A percentile compares a stretch with the other conserved stretches of the same genome.
phyloP scores from a whole-genome alignment of 2,888 invertebrate genomes.

The Melanophora roralis region DNA sequence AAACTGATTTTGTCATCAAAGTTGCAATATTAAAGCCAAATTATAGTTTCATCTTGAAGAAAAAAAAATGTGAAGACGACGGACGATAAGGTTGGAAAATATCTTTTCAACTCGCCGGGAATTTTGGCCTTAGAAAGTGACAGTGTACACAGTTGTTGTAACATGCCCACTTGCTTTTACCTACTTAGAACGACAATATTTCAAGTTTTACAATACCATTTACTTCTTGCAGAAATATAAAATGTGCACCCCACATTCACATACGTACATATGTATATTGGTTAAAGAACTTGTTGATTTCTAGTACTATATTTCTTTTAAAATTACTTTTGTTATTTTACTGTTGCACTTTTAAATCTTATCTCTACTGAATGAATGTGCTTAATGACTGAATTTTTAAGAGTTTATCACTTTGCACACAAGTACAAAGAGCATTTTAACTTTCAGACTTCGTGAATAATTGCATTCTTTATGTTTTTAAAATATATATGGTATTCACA shows the following conservation, averaged over 20 bases:
- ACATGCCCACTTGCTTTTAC: too few species aligned
- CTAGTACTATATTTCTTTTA: constrained; percentile 10
- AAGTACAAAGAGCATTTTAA: not conserved
- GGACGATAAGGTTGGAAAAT: too few species aligned
- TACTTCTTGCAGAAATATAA: not conserved
- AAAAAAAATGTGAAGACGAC: too few species aligned
- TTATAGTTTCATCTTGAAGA: too few species aligned
- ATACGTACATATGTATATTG: not conserved
- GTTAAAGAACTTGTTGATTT: constrained; percentile 40
- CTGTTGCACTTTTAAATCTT: constrained; percentile 24
- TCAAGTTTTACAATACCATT: not conserved
- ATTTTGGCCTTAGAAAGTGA: too few species aligned
- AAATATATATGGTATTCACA: not conserved
- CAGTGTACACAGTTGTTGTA: too few species aligned
- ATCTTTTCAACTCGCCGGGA: too few species aligned
- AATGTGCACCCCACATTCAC: not conserved
- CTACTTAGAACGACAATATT: too few species aligned
- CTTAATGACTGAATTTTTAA: constrained; percentile 20
- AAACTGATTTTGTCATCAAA: too few species aligned
- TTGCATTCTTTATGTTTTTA: not conserved
- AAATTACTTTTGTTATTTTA: not conserved
- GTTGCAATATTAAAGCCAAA: too few species aligned
- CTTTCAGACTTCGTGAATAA: not conserved
- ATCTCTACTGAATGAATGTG: constrained; percentile 28
- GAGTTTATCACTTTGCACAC: constrained; percentile 4